Evolutionary conservation across 2,113 vertebrate species (phyloP).

Genomic region (Trematomus loennbergii): DNA sequence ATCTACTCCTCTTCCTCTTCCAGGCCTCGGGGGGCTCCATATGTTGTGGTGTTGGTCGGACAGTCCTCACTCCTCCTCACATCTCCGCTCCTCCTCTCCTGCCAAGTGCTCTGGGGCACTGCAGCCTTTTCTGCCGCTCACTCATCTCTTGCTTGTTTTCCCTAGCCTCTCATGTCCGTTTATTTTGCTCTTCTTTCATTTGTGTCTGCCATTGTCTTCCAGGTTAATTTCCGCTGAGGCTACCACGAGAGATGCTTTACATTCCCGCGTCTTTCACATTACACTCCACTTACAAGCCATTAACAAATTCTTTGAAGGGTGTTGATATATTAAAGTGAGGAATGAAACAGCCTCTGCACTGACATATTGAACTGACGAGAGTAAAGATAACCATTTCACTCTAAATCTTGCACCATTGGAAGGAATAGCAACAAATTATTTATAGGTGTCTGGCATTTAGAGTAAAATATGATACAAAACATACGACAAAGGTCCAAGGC

Average conservation of each 20-base stretch:
- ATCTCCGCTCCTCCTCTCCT: slow-evolving; percentile 37
- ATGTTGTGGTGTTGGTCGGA: slow-evolving; percentile 67
- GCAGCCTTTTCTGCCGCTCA: slow-evolving; percentile 18
- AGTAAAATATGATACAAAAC: neutral
- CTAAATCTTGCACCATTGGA: neutral
- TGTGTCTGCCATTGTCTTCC: neutral
- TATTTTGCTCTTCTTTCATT: slow-evolving; percentile 2
- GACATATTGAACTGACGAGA: neutral
- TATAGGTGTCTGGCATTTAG: neutral
- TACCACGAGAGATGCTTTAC: neutral
- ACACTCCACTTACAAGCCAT: neutral
- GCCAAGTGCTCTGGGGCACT: slow-evolving; percentile 62
- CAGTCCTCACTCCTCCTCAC: slow-evolving; percentile 47
- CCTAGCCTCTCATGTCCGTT: slow-evolving; percentile 5
- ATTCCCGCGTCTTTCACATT: neutral
- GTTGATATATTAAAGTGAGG: neutral
- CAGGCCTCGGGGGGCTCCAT: slow-evolving; percentile 65
- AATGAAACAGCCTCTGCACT: neutral
- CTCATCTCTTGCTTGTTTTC: slow-evolving; percentile 42
- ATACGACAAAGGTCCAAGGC: neutral
- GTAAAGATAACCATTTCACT: neutral
- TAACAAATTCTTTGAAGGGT: neutral
- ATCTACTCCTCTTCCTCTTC: slow-evolving; percentile 47
- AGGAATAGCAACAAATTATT: neutral
- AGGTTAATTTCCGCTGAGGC: neutral